Conservation (phyloP, 2,113 vertebrate species). For the Ageneiosus marmoratus region DNA sequence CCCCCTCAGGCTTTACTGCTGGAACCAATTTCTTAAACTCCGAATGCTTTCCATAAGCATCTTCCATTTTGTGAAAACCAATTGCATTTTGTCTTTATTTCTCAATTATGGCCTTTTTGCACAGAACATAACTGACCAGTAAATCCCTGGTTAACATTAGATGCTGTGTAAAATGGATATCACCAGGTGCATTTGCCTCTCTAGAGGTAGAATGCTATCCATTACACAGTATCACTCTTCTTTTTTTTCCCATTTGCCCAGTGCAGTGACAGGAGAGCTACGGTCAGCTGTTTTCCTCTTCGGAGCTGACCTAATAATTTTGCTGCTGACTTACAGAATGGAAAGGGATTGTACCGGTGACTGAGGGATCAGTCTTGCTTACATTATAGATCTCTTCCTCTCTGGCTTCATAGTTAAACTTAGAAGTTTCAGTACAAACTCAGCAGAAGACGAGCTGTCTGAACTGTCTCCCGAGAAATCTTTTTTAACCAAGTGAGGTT, state of each 20-base stretch:
- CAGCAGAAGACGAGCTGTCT: slow-evolving; percentile 25
- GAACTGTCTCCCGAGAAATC: background rate
- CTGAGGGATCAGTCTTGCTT: slow-evolving; percentile 49
- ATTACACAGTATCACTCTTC: slow-evolving; percentile 9
- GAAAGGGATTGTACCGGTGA: background rate
- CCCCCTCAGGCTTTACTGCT: background rate
- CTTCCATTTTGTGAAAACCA: background rate
- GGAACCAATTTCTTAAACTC: background rate
- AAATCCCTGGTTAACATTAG: background rate
- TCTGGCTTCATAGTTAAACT: slow-evolving; percentile 48
- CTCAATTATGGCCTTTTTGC: background rate
- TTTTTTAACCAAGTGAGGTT: background rate
- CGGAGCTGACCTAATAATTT: slow-evolving; percentile 33
- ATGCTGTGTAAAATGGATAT: background rate
- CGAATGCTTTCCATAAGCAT: background rate
- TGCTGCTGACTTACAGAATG: background rate
- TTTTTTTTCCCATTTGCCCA: background rate
- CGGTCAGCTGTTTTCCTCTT: slow-evolving; percentile 31
- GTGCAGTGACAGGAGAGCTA: slow-evolving; percentile 12
- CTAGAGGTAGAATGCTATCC: slow-evolving; percentile 8
- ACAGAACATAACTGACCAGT: background rate
- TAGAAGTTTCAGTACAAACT: slow-evolving; percentile 25
- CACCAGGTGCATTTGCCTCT: background rate
- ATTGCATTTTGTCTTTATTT: background rate
- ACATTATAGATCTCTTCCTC: slow-evolving; percentile 48